A percentile compares a stretch with the other conserved stretches of the same genome.
These are phyloP conservation scores for Daboia siamensis DNA, from an alignment of 2,113 vertebrate genomes.

Conservation along the genomic window DNA sequence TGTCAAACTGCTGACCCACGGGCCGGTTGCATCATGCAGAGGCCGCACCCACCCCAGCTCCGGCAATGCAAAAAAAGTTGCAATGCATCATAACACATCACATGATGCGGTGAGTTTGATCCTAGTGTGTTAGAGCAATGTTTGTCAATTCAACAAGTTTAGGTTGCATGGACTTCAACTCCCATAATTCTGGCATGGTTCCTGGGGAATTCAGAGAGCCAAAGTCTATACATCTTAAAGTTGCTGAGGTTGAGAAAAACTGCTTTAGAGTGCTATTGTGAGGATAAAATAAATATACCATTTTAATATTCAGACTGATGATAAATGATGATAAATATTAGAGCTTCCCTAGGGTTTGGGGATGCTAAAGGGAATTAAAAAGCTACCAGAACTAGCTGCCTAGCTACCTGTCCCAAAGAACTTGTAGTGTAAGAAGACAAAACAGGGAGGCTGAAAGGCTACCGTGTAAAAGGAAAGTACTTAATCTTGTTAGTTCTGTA, in stretches of 20 bases:
- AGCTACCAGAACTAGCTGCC: not conserved
- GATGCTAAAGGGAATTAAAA: not conserved
- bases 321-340: not conserved
- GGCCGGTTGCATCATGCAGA: no score
- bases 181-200: not conserved
- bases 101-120: no score
- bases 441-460: conserved; percentile 25
- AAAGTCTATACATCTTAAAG: not conserved
- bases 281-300: not conserved
- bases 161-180: not conserved
- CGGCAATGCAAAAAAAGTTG: no score
- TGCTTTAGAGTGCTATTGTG: not conserved
- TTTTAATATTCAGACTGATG: not conserved
- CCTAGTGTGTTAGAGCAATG: not conserved
- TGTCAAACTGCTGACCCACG: no score
- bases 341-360: conserved; percentile 1
- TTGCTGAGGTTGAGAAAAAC: not conserved
- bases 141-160: not conserved
- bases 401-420: conserved; percentile 9
- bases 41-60: no score
- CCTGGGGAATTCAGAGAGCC: not conserved
- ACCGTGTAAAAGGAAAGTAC: conserved; percentile 11
- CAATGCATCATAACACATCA: no score
- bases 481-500: conserved; percentile 65
- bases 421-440: conserved; percentile 24